Base-by-base conservation (phyloP, 2,888 invertebrate species). In the Aricia artaxerxes region DNA sequence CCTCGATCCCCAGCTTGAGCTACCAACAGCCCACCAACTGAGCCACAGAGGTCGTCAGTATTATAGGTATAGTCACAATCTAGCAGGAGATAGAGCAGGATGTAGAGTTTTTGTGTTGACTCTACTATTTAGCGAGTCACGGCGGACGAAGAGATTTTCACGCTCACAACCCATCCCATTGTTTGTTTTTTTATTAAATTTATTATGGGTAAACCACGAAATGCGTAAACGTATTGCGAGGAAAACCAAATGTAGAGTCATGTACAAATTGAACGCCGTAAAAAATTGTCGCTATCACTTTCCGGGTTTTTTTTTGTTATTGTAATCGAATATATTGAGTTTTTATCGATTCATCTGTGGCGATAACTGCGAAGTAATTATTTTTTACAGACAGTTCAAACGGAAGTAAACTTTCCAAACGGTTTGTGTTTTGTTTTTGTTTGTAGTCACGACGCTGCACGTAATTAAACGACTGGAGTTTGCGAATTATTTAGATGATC, bases 401-500 rank as follows among this genome's bases (percentile, higher is more conserved):
- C 69, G 69, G 69, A 69, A 69, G 35, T 69, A 13, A 13, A 38
- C 69, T 69, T 69, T 69, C 69, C 35, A 69, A 69, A 69, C 69
- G 35, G 6, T 69, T 69, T 38, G 69, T 69, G 57, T 69, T 69
- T 69, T 69, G 69, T 69, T 69, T 69, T 69, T 69, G 69, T 69
- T 69, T 35, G 69, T 69, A 38, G 69, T 38, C 35, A 69, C 35
- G 69, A 38, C 69, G 35, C 35, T 13, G 69, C 13, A 38, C 69
- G 69, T 69, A 38, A 69, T 38, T 69, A 69, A 38, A 38, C 69
- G 69, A 35, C 35, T 35, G 13, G 16, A 16, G 16, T 35, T 69
- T 31, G 38, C 69, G 9, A 69, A 69, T 38, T 69, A 35, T 69
- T 35, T 31, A 24, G 11, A 64, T 31, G 31, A 11, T 64, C 35